Evolutionary conservation across 2,797 vertebrate genomes (phyloP).

Genomic region (Mormyrops boulengeri): DNA sequence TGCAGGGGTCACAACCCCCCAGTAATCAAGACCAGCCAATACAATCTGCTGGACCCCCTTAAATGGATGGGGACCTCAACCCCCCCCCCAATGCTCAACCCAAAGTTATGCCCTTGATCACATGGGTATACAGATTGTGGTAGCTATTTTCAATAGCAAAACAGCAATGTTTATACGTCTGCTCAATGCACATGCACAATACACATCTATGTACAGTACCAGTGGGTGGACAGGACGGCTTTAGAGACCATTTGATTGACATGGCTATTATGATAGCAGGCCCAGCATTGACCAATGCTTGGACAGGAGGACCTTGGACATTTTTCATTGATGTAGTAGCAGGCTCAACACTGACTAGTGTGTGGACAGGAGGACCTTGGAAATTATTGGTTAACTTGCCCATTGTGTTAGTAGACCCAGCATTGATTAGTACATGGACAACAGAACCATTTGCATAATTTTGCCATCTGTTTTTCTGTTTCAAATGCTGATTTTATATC

Average conservation of each 20-base stretch:
- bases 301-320: too few relatives aligned
- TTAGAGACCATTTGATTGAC: neutral
- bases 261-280: neutral
- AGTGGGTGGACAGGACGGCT: neutral
- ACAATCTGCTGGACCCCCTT: too few relatives aligned
- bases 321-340: too few relatives aligned
- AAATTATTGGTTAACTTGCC: too few relatives aligned
- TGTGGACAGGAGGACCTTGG: neutral
- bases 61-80: too few relatives aligned
- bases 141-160: neutral
- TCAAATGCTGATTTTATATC: neutral
- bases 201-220: neutral
- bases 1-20: too few relatives aligned
- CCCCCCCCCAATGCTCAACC: too few relatives aligned
- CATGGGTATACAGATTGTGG: neutral
- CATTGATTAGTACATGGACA: neutral
- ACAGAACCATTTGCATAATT: neutral
- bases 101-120: too few relatives aligned
- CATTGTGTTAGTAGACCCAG: too few relatives aligned
- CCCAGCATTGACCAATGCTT: neutral
- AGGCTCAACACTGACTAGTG: neutral
- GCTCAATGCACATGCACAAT: neutral
- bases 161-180: neutral
- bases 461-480: neutral
- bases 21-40: too few relatives aligned